phyloP scores from a whole-genome alignment of 2,888 invertebrate species.

The Xestobium rufovillosum region DNA sequence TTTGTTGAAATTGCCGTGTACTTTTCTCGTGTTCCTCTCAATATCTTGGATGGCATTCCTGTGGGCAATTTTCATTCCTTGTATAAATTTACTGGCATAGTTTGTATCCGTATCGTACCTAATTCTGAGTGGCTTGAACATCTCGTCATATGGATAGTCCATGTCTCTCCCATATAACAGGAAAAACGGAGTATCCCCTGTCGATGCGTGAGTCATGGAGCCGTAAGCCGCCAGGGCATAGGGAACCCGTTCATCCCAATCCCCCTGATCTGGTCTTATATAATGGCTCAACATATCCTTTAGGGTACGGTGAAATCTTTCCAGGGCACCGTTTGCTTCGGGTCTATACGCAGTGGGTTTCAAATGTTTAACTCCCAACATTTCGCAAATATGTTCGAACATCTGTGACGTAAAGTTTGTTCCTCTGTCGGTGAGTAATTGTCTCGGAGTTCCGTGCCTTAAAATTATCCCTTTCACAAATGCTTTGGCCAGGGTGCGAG shows the following conservation, averaged over 20 bases:
- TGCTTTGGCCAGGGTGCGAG: too few relatives aligned
- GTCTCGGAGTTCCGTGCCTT: too few relatives aligned
- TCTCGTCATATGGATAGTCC: constrained; percentile 20
- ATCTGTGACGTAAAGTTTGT: too few relatives aligned
- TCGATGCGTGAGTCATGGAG: constrained; percentile 21
- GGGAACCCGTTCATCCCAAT: constrained; percentile 30
- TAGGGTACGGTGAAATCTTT: constrained; percentile 27
- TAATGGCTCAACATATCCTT: constrained; percentile 26
- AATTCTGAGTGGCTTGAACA: constrained; percentile 16
- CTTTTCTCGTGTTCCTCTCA: neutral
- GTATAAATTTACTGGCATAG: constrained; percentile 14
- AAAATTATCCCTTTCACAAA: too few relatives aligned
- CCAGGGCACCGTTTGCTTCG: constrained; percentile 26
- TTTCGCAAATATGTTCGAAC: too few relatives aligned
- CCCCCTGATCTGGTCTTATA: constrained; percentile 22
- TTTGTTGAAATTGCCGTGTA: constrained; percentile 8
- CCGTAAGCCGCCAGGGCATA: constrained; percentile 25
- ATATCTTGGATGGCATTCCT: too few relatives aligned
- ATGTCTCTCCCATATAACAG: constrained; percentile 23
- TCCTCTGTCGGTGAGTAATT: too few relatives aligned
- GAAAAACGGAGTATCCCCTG: constrained; percentile 24
- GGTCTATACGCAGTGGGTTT: constrained; percentile 25
- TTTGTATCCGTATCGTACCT: constrained; percentile 21
- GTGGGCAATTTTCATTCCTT: constrained; percentile 14
- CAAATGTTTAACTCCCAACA: constrained; percentile 15